Evolutionary conservation across 92 coral and sea anemone species (phyloP), one percentile per base, ranked within the genome.

Genomic region (Parazoanthus darwini): DNA sequence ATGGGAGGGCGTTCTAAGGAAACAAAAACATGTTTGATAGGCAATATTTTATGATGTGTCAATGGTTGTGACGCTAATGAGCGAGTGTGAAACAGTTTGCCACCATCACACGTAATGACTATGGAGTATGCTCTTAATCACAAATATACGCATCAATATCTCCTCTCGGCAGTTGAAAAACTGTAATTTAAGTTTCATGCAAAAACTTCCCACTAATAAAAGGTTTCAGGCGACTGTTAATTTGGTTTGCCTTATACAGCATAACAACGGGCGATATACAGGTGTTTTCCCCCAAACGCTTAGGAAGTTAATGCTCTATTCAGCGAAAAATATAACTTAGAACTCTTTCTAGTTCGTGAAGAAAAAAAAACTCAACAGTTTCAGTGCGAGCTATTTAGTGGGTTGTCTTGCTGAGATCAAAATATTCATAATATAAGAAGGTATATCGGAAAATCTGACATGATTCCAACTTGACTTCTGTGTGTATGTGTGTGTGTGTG

Each of bases 11-110:
- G 36, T 84, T 84, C 70, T 84, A 13, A 92, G 94, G 86, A 82
- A 92, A 92, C 89, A 91, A 86, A 86, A 91, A 63, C 44, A 93
- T 73, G 86, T 80, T 92, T 50, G 93, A 93, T 95, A 93, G 86
- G 92, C 91, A 91, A 95, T 95, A 93, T 89, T 92, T 93, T 84
- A 91, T 90, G 89, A 93, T 93, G 94, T 94, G 97, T 88, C 96
- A 93, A 90, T 92, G 68, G 90, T 81, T 77, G 78, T 71, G 29
- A 44, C 87, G 9, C 79, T 84, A 84, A 84, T 84, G 87, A 84
- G 87, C 87, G 74, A 84, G 87, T 84, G 87, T 71, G 74, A 84
- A 84, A 48, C 79, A 33, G 79, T 44, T 46, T 84, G 68, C 44
- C 44, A 68, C 79, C 14, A 70, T 84, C 51, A 37, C 43, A 71